Conservation (phyloP, 2,888 invertebrate genomes). For the Leptodirus hochenwartii region DNA sequence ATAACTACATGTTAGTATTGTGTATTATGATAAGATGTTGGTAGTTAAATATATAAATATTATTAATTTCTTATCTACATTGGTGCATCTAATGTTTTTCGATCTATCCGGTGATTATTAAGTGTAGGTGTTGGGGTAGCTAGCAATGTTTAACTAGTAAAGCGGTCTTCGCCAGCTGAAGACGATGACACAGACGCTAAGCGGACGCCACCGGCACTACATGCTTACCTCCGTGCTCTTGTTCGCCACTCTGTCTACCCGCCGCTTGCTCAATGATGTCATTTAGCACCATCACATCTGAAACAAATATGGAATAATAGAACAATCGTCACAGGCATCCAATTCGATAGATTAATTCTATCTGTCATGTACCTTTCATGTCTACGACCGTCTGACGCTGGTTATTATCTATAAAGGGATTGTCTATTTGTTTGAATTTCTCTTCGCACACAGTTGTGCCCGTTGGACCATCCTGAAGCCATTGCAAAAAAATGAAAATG, state of each 20-base stretch:
- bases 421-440: slow-evolving; percentile 73
- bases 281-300: slow-evolving; percentile 94
- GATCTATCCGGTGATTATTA: too few species aligned
- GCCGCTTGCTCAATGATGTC: slow-evolving; percentile 94
- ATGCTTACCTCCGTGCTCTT: slow-evolving; percentile 71
- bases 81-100: too few species aligned
- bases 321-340: slow-evolving; percentile 4
- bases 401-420: slow-evolving; percentile 79
- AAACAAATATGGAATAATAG: slow-evolving; percentile 16
- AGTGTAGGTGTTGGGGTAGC: too few species aligned
- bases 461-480: slow-evolving; percentile 53
- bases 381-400: slow-evolving; percentile 82
- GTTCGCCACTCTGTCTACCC: slow-evolving; percentile 67
- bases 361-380: slow-evolving; percentile 42
- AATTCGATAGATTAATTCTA: slow-evolving; percentile 3
- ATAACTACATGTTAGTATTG: too few species aligned
- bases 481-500: background rate
- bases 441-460: slow-evolving; percentile 62
- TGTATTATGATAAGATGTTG: too few species aligned
- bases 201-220: too few species aligned
- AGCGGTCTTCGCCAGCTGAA: too few species aligned
- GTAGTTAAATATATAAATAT: too few species aligned
- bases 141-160: too few species aligned
- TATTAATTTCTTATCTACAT: too few species aligned
- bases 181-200: too few species aligned